A percentile compares a stretch with the other conserved stretches of the same genome.
Conservation (phyloP, 53 echinoderm and acorn worm species). For the Holothuria leucospilota region DNA sequence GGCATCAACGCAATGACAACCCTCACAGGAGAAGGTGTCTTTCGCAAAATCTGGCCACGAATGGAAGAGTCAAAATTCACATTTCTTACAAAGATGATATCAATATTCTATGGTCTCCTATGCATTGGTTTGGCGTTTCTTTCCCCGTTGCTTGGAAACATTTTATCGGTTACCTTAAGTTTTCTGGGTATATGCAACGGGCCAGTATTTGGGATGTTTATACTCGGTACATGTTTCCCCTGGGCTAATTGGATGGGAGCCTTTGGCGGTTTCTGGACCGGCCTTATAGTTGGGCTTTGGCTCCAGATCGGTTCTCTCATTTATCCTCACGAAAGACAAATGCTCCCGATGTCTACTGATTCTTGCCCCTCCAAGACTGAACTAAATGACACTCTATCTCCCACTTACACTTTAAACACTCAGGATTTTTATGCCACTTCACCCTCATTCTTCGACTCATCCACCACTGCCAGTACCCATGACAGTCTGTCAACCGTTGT, state of each 20-base stretch:
- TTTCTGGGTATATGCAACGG: constrained; percentile 19
- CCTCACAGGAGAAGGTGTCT: constrained; percentile 19
- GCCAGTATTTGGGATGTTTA: constrained; percentile 15
- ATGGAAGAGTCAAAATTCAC: not conserved
- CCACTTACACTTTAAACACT: too few relatives aligned
- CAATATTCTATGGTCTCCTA: constrained; percentile 10
- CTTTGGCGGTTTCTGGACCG: constrained; percentile 6
- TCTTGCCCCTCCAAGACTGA: too few relatives aligned
- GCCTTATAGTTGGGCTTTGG: not conserved
- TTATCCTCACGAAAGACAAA: constrained; percentile 3
- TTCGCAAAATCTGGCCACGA: constrained; percentile 12
- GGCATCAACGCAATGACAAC: constrained; percentile 17
- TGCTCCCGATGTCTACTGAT: not conserved
- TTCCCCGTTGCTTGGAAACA: not conserved
- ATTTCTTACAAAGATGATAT: not conserved
- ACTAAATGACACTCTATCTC: too few relatives aligned
- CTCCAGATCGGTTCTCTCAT: constrained; percentile 5
- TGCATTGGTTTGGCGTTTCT: constrained; percentile 12
- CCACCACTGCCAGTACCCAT: too few relatives aligned
- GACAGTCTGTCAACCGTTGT: too few relatives aligned
- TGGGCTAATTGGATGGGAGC: constrained; percentile 17
- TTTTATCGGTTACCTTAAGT: constrained; percentile 1
- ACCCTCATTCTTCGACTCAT: too few relatives aligned
- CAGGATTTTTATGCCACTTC: too few relatives aligned
- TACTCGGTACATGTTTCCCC: constrained; percentile 10